Evolutionary conservation across 1,140 invertebrate genomes (phyloP).

Genomic region (Ceratoteleas bidentatus): DNA sequence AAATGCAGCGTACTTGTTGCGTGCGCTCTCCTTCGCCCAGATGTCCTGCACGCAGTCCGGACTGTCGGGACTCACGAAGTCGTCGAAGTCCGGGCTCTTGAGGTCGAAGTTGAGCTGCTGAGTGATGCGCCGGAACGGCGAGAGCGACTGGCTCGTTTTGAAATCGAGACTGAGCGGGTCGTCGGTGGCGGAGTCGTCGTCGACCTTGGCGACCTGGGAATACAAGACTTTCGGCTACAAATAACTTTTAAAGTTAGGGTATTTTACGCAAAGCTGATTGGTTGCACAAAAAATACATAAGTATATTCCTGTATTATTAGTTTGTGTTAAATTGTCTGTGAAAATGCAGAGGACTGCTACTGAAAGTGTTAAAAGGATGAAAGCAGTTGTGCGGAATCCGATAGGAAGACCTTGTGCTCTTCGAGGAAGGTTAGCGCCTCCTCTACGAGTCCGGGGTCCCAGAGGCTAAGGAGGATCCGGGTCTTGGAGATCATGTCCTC

Average conservation of each 20-base stretch:
- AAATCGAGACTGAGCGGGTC: constrained; percentile 72
- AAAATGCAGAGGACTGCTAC: no score
- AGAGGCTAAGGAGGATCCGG: constrained; percentile 88
- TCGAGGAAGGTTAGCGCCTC: constrained; percentile 92
- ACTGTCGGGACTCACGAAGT: constrained; percentile 86
- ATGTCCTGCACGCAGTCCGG: constrained; percentile 83
- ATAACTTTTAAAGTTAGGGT: no score
- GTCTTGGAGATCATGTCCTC: constrained; percentile 90
- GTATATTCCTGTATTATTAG: no score
- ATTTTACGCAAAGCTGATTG: no score
- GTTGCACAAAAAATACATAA: no score
- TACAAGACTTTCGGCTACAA: no score
- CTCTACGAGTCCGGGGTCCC: constrained; percentile 91
- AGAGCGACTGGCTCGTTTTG: constrained; percentile 82
- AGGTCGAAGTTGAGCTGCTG: constrained; percentile 88
- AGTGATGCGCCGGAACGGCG: constrained; percentile 88
- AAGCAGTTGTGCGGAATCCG: no score
- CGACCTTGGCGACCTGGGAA: constrained; percentile 80
- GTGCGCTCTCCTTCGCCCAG: constrained; percentile 80
- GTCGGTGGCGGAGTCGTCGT: constrained; percentile 71
- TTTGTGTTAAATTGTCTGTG: no score
- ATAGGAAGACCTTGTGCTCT: constrained; percentile 83
- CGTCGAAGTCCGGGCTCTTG: constrained; percentile 87
- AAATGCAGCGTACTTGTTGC: constrained; percentile 67
- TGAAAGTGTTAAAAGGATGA: no score